Evolutionary conservation across 2,888 invertebrate genomes (phyloP), one percentile per base, ranked within the genome.

Genomic region (Coenonympha arcania): DNA sequence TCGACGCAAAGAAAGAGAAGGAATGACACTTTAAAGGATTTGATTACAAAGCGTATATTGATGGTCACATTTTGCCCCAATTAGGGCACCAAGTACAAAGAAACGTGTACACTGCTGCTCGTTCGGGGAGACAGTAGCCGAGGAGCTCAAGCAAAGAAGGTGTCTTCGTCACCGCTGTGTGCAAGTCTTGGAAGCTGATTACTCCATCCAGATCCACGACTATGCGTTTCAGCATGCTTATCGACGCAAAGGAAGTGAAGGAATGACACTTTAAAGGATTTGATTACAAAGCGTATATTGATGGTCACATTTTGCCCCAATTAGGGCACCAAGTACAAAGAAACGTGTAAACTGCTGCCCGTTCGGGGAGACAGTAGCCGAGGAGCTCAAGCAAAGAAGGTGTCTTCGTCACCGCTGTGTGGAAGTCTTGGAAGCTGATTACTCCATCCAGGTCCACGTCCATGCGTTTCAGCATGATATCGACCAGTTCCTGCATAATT

Each of bases 401-500:
- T 9, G 92, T 90, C 41, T 86, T 81, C 24, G 77, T 58, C 0
- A 94, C 91, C 0, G 92, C 87, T 9, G 81, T 70, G 31, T 87
- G 84, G 66, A 91, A 93, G 66, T 93, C 93, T 2, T 87, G 79
- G 58, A 88, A 90, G 11, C 90, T 91, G 18, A 94, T 90, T 49
- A 90, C 83, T 0, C 93, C 92, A 64, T 94, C 94, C 53, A 90
- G 84, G 65, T 95, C 94, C 0, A 85, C 55, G 64, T 94, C 94
- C 88, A 94, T 89, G 65, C 92, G 90, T 65, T 90, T 92, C 9
- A 93, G 77, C 61, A 92, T 81, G 15, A 91, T 88, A 60, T 92
- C 92, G 1, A 92, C 90, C 65, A 94, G 84, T 65, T 94, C 94
- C 89, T 92, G n/a, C n/a, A n/a, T n/a, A n/a, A n/a, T n/a, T n/a